These are phyloP conservation scores for Amia ocellicauda DNA, from an alignment of 2,113 vertebrate genomes.

Conservation along the genomic window DNA sequence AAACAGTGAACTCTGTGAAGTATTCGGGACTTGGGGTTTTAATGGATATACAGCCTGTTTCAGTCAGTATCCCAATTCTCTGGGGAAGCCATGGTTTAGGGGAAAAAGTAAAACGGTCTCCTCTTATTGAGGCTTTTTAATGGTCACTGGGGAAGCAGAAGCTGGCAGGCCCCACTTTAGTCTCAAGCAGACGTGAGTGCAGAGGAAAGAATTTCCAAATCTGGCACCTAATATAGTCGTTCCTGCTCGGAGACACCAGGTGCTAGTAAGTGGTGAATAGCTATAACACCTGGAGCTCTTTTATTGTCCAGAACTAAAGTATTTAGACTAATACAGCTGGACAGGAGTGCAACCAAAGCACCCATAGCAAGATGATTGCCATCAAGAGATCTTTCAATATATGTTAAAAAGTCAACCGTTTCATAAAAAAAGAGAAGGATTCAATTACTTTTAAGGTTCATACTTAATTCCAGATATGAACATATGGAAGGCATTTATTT, in stretches of 20 bases:
- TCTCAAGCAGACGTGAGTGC: slow-evolving; percentile 36
- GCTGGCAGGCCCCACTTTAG: slow-evolving; percentile 28
- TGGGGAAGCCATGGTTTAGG: slow-evolving; percentile 37
- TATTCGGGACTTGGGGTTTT: slow-evolving; percentile 40
- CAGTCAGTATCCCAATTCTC: slow-evolving; percentile 36
- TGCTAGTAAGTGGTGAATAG: slow-evolving; percentile 28
- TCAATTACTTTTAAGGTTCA: slow-evolving; percentile 31
- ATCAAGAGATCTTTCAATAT: slow-evolving; percentile 16
- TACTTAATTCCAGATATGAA: slow-evolving; percentile 42
- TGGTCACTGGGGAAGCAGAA: slow-evolving; percentile 17
- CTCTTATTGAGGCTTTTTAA: slow-evolving; percentile 37
- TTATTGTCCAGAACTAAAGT: slow-evolving; percentile 9
- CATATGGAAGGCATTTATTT: slow-evolving; percentile 60
- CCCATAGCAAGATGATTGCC: neutral
- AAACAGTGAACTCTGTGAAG: slow-evolving; percentile 23
- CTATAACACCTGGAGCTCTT: slow-evolving; percentile 37
- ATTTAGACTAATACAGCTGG: slow-evolving; percentile 11
- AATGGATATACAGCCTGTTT: slow-evolving; percentile 60
- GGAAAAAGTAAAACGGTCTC: slow-evolving; percentile 31
- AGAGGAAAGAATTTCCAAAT: slow-evolving; percentile 46
- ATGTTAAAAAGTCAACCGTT: neutral
- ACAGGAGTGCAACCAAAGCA: neutral
- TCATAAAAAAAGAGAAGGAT: slow-evolving; percentile 20
- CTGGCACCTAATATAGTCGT: slow-evolving; percentile 30
- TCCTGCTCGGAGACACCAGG: slow-evolving; percentile 36